Conservation (phyloP, 2,797 vertebrate species). For the Etheostoma perlongum region DNA sequence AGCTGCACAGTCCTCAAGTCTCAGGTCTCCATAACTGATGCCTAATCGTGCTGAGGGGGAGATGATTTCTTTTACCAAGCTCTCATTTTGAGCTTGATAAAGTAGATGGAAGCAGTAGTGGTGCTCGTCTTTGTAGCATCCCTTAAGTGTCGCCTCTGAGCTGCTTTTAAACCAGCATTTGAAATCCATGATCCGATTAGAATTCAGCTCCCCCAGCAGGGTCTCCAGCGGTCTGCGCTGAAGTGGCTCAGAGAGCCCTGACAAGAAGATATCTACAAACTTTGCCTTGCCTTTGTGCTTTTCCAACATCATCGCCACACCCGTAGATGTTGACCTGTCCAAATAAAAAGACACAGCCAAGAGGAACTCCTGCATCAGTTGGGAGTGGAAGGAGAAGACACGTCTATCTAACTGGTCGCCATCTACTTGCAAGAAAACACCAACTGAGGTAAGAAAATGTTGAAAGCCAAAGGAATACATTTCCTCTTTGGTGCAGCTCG, state of each 20-base stretch:
- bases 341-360: constrained; percentile 77
- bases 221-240: constrained; percentile 73
- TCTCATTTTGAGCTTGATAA: constrained; percentile 77
- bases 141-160: constrained; percentile 44
- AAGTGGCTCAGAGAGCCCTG: constrained; percentile 74
- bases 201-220: constrained; percentile 60
- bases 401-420: constrained; percentile 33
- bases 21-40: constrained; percentile 58
- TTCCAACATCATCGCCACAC: constrained; percentile 51
- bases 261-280: constrained; percentile 77
- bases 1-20: constrained; percentile 65
- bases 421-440: constrained; percentile 60
- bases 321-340: constrained; percentile 15
- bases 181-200: constrained; percentile 57
- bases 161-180: constrained; percentile 71
- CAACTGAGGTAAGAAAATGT: constrained; percentile 37
- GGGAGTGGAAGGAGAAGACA: constrained; percentile 78
- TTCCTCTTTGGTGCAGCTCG: constrained; percentile 57
- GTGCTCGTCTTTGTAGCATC: constrained; percentile 32
- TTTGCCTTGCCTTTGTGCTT: constrained; percentile 34
- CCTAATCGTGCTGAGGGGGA: constrained; percentile 20
- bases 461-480: constrained; percentile 62
- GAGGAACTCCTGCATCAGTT: constrained; percentile 79
- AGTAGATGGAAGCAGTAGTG: constrained; percentile 74
- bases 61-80: constrained; percentile 71